A percentile compares a stretch with the other conserved stretches of the same genome.
Conservation (phyloP, 2,888 invertebrate genomes). For the Melanchra persicariae region DNA sequence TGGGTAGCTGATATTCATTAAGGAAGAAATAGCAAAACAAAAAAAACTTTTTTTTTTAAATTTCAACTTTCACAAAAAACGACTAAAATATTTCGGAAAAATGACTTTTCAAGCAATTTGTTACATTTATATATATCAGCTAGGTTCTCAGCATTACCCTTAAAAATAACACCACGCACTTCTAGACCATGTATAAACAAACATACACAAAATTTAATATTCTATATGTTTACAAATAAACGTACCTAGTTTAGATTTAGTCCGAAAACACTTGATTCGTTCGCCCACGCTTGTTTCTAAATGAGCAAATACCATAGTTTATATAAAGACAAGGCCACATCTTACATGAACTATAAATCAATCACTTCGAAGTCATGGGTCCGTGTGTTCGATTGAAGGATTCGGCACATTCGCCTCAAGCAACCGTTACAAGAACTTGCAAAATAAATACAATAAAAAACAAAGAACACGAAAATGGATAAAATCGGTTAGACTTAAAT, state of each 20-base stretch:
- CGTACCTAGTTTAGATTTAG: not conserved
- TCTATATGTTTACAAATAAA: not conserved
- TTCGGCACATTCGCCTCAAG: not conserved
- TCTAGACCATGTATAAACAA: no score
- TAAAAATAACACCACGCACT: no score
- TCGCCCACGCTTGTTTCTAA: not conserved
- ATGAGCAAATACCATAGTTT: not conserved
- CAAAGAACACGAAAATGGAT: not conserved
- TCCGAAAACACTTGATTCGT: no score
- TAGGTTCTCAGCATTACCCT: no score
- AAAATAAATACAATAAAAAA: constrained; percentile 17
- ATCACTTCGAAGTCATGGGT: not conserved
- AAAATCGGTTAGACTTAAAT: not conserved
- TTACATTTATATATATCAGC: no score
- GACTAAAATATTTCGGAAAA: no score
- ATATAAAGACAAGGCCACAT: constrained; percentile 2
- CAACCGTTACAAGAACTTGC: not conserved
- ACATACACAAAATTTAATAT: no score
- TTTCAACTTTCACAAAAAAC: no score
- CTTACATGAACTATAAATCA: constrained; percentile 6
- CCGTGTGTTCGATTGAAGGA: constrained; percentile 11
- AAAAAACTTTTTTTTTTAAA: no score
- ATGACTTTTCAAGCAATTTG: no score
- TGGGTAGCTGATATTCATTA: no score
- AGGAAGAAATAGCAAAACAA: no score